Base-by-base conservation (phyloP, 2,888 invertebrate species). In the Embidobia sp. region DNA sequence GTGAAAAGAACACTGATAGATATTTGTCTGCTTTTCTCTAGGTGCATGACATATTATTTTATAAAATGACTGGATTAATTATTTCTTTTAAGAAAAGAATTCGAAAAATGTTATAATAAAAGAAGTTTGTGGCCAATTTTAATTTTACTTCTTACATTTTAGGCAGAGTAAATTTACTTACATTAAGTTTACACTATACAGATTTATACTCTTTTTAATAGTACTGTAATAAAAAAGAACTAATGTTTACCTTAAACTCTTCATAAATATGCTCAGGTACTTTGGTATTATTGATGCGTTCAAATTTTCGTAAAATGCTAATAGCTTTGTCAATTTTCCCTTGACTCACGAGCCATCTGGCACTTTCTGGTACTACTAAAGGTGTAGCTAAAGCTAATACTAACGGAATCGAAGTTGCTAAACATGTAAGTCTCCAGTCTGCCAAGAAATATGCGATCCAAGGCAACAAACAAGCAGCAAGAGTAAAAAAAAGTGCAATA, bases 261-360 rank as follows among this genome's bases (percentile, higher is more conserved):
- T 92, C 92, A 83, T 96, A 94, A 4, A 95, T 92, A 85, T 93
- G 93, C 0, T 94, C 94, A 0, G 94, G 93, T 7, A 96, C 94
- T 79, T 93, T 92, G 0, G 92, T 94, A 46, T 93, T 93, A 87
- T 97, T 97, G 55, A 96, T 93, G 78, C 92, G 92, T 84, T 96
- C 96, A 84, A 97, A 94, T 84, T 94, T 95, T 87, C 93, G 93
- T 84, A 97, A 91, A 37, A 97, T 96, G 0, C 88, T 90, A 6
- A 96, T 91, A 0, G 97, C 96, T 85, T 94, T 93, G 82, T 96
- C 95, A 1, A 95, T 92, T 88, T 94, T 93, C 1, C 96, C 96
- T 90, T 96, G 96, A 0, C 96, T 96, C 1, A 96, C 94, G 31
- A 97, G 90, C 97, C 97, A 97, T 82, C 96, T 93, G 0, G 96